Percentiles rank a stretch among this genome's conserved stretches.
phyloP scores from a whole-genome alignment of 2,888 invertebrate species.

The Chorisops tibialis region DNA sequence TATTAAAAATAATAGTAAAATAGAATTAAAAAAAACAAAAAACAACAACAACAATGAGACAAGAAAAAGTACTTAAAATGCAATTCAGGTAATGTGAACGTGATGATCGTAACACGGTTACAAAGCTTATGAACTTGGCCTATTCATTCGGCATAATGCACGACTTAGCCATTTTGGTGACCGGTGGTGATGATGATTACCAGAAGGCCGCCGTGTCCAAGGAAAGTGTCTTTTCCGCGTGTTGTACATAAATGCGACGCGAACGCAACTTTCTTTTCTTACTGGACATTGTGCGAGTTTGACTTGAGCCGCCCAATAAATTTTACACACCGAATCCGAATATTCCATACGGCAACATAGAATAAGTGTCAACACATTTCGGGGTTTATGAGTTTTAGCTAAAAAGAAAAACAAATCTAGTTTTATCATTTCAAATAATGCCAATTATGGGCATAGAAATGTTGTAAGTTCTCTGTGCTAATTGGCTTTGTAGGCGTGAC shows the following conservation, averaged over 20 bases:
- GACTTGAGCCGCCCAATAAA: too few relatives aligned
- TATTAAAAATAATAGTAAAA: too few relatives aligned
- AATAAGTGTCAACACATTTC: too few relatives aligned
- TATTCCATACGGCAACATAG: too few relatives aligned
- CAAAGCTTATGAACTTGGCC: conserved; percentile 19
- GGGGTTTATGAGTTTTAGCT: too few relatives aligned
- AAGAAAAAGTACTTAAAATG: conserved; percentile 24
- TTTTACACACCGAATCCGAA: too few relatives aligned
- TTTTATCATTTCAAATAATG: too few relatives aligned
- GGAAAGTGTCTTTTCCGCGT: neutral
- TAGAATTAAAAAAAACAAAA: neutral
- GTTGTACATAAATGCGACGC: neutral
- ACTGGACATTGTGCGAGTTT: too few relatives aligned
- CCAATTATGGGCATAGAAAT: too few relatives aligned
- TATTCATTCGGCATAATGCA: neutral
- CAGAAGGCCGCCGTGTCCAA: neutral
- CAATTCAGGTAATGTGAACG: conserved; percentile 29
- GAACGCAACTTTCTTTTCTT: neutral
- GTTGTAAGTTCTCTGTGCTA: too few relatives aligned
- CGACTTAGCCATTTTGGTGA: neutral
- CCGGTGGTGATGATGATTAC: neutral
- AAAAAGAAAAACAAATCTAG: too few relatives aligned
- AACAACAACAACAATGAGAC: conserved; percentile 8
- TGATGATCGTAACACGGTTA: conserved; percentile 28
- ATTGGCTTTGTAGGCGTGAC: too few relatives aligned